Evolutionary conservation across 2,888 invertebrate genomes (phyloP), one percentile per base, ranked within the genome.

Genomic region (Rhorus exstirpatorius): DNA sequence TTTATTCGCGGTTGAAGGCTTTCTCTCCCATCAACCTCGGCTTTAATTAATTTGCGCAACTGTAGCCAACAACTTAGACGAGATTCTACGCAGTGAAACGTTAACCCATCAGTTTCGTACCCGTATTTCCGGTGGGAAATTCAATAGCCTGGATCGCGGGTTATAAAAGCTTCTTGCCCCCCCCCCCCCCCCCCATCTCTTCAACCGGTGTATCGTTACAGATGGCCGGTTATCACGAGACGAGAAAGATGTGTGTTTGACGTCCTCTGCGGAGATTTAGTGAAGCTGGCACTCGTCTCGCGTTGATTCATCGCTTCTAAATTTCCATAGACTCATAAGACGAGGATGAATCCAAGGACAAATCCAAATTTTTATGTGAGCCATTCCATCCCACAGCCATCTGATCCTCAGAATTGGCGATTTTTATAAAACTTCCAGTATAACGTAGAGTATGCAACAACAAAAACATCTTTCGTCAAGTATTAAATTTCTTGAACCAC

Each of bases 21-120:
- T 35, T n/a, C 24, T 44, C 68, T 41, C 60, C 46, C 67, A 46
- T 81, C 79, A 60, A 70, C 70, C 38, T 53, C 44, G 60, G 58
- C 55, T 70, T 72, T 75, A 71, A 71, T 81, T 55, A 79, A 81
- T 55, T 82, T n/a, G n/a, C 49, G 14, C 12, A 46, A 49, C 63
- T 7, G 61, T 60, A 60, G 8, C 38, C 41, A 19, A 46, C 26
- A 44, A 35, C 61, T 61, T 12, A 58, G 67, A 49, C 44, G 31
- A 72, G 60, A 51, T 72, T 61, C 21, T 41, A 70, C 51, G 51
- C 70, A 44, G 55, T 65, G 70, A 70, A 70, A 65, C 63, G 41
- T 51, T 12, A 61, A 55, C 67, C 46, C 60, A 35, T 44, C 14
- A 26, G 49, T 21, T n/a, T 55, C 61, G 53, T 46, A 55, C 65